Base-by-base conservation (phyloP, 2,797 vertebrate species). In the Coluber constrictor region DNA sequence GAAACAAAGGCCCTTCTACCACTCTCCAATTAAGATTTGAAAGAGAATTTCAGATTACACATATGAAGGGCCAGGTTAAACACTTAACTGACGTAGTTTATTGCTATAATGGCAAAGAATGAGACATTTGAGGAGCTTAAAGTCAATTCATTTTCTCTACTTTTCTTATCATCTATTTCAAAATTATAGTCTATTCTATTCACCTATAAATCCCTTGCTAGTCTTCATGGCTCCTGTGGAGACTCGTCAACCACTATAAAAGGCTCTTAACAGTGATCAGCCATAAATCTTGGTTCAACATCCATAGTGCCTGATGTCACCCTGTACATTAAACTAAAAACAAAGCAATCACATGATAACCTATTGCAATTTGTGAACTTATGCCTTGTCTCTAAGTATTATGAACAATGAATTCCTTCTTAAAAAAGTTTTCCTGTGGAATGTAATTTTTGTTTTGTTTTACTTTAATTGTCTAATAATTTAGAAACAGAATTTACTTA, bases 11-110 rank as follows among this genome's bases (percentile, higher is more conserved):
- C 66, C 95, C 94, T 91, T 95, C 60, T 88, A 55, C 93, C 29
- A 59, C 91, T 97, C 95, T 94, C 88, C 95, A 96, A 63, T 91
- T 93, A 95, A 87, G 55, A 92, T 86, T 61, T 88, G 74, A 93
- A 32, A 86, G 57, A 47, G 4, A 12, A 90, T 86, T 92, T 92
- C 57, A 63, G 54, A 43, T 83, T 83, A 83, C 74, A 83, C 20
- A 47, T 83, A 47, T 47, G 37, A 83, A 83, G 43, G 37, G 74
- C 4, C 74, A 83, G 20, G 74, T 83, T 47, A 83, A 83, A 25
- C 20, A 11, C 74, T 47, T 47, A 83, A 25, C 20, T 47, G 37
- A 83, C 47, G 37, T 32, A 74, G 51, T 47, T 91, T 88, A 83
- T 83, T 83, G 74, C 37, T 47, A 23, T 83, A 83, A 15, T n/a